phyloP scores from a whole-genome alignment of 2,888 invertebrate species.

The Acronicta alni region DNA sequence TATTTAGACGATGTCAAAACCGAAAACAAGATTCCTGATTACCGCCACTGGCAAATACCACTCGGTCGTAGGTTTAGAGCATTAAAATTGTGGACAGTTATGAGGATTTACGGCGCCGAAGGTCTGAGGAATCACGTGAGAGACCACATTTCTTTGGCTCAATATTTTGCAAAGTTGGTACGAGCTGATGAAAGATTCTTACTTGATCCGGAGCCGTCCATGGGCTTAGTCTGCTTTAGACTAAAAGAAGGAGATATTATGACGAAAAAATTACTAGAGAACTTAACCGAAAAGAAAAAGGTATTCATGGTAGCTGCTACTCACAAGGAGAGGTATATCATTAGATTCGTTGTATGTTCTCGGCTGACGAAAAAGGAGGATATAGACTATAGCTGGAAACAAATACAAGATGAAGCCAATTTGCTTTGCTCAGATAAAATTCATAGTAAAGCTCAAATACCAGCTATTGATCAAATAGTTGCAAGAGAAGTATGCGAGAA shows the following conservation, averaged over 20 bases:
- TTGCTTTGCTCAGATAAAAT: slow-evolving; percentile 66
- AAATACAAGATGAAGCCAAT: slow-evolving; percentile 90
- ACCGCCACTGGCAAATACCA: slow-evolving; percentile 96
- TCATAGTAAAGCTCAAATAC: slow-evolving; percentile 70
- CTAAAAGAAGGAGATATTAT: slow-evolving; percentile 92
- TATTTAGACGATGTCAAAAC: slow-evolving; percentile 92
- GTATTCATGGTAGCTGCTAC: slow-evolving; percentile 95
- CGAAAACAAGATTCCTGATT: slow-evolving; percentile 89
- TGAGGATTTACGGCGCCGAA: slow-evolving; percentile 94
- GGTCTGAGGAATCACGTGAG: slow-evolving; percentile 94
- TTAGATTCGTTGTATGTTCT: slow-evolving; percentile 95
- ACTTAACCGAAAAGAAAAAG: slow-evolving; percentile 92
- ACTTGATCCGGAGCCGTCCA: slow-evolving; percentile 91
- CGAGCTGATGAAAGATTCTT: slow-evolving; percentile 93
- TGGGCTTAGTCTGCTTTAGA: slow-evolving; percentile 97
- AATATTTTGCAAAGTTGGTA: slow-evolving; percentile 93
- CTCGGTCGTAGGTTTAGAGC: slow-evolving; percentile 96
- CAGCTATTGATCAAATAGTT: slow-evolving; percentile 75
- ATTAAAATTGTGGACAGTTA: slow-evolving; percentile 97
- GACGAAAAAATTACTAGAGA: slow-evolving; percentile 92
- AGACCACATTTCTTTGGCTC: slow-evolving; percentile 92
- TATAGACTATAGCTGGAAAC: slow-evolving; percentile 92
- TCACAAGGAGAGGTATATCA: slow-evolving; percentile 91
- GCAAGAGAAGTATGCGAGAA: slow-evolving; percentile 75
- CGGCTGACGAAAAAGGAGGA: slow-evolving; percentile 92